Conservation (phyloP, 2,888 invertebrate species). For the Stenurella melanura region DNA sequence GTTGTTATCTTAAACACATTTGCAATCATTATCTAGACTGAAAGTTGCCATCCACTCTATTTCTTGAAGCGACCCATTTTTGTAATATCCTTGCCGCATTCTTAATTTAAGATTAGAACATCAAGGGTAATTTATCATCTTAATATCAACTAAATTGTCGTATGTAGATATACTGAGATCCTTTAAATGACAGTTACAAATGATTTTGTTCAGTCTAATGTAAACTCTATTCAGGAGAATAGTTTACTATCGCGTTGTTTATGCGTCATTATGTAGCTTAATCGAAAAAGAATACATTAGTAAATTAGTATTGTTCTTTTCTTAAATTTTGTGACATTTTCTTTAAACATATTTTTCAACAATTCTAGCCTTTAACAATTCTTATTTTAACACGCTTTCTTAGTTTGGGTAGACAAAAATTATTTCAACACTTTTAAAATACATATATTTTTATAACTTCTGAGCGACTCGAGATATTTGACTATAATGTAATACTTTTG, state of each 20-base stretch:
- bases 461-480: too few species aligned
- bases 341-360: too few species aligned
- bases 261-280: slow-evolving; percentile 29
- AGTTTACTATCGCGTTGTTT: slow-evolving; percentile 29
- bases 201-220: slow-evolving; percentile 33
- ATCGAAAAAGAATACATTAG: not conserved
- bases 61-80: slow-evolving; percentile 12
- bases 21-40: slow-evolving; percentile 18
- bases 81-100: slow-evolving; percentile 7
- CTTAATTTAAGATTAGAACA: slow-evolving; percentile 22
- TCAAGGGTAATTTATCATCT: slow-evolving; percentile 27
- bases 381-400: too few species aligned
- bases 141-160: slow-evolving; percentile 27
- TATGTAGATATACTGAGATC: slow-evolving; percentile 26
- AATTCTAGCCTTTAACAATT: too few species aligned
- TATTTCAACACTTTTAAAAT: too few species aligned
- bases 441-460: too few species aligned
- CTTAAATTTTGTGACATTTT: too few species aligned
- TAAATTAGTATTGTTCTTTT: not conserved
- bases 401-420: too few species aligned
- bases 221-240: slow-evolving; percentile 15
- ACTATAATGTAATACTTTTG: too few species aligned
- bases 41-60: slow-evolving; percentile 5
- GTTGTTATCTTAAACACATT: slow-evolving; percentile 11
- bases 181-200: slow-evolving; percentile 35